Base-by-base conservation (phyloP, 92 coral and sea anemone genomes). In the Pocillopora meandrina region DNA sequence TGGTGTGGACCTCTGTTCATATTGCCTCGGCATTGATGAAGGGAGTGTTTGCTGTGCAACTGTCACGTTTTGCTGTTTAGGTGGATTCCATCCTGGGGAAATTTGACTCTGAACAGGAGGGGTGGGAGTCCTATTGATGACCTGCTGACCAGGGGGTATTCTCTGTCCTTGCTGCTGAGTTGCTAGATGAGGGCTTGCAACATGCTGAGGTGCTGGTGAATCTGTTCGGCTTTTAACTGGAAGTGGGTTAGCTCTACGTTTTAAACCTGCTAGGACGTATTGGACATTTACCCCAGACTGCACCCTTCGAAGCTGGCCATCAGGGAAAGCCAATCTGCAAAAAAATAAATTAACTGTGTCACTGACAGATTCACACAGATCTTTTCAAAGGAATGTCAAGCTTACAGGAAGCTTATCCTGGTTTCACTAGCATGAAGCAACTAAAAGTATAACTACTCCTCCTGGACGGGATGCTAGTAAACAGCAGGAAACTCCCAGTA, bases 191-290 rank as follows among this genome's bases (percentile, higher is more conserved):
- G 91, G 87, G 65, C 65, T 79, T 14, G 80, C 55, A 70, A 88
- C 35, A 79, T 78, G 56, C 17, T 69, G 73, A 49, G 87, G 68
- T 67, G 76, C 69, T 65, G 88, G 88, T 64, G 86, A 67, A 58
- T 93, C 97, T n/a, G 82, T 74, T 19, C 83, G 75, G 76, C 90
- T 87, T 72, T 82, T 80, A 56, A 92, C 92, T 14, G 98, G 87
- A 33, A 81, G 82, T 12, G 96, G 98, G 87, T 77, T 91, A 78
- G 92, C 80, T 74, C 91, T 87, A 71, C 95, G 87, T 18, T 95
- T 95, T 19, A 97, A 75, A 20, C 99, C 99, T 58, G 92, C 93
- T 76, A 97, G 72, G 61, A 94, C 99, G 87, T 95, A 95, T 72
- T 95, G 95, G 20, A 91, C 87, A 80, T 97, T 98, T 35, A 87